Evolutionary conservation across 2,797 vertebrate species (phyloP), one percentile per base, ranked within the genome.

Genomic region (Phalloptychus januarius): DNA sequence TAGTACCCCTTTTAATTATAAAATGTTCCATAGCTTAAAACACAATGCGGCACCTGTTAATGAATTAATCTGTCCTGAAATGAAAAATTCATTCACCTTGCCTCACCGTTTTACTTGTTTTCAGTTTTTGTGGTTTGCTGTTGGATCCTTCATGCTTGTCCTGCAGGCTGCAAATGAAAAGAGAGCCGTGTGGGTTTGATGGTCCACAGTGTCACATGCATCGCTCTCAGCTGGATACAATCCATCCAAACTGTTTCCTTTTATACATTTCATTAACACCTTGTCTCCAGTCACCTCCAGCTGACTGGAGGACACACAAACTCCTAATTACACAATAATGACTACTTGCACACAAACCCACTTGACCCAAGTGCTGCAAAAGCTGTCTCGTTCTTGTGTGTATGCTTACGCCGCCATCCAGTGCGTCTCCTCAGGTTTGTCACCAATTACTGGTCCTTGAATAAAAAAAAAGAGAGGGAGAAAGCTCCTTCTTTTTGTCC

Each of bases 371-470:
- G 86, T 89, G 80, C 80, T 76, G 82, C 18, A 2, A 81, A 84
- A 87, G 76, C 50, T 33, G 67, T 74, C 13, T 45, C 82, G 83
- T 83, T 81, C 84, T 28, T 3, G 78, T 87, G 83, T n/a, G 5
- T 76, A 77, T 85, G 84, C 86, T 84, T 88, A 76, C 70, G 54
- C 10, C 72, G 2, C 78, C 81, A 78, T 83, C 48, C 61, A 74
- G 82, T 81, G 70, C 84, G 89, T 85, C 85, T 90, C 85, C 74
- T 78, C 67, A 75, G 85, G 78, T 91, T 90, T 89, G 91, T 92
- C 90, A 91, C 85, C 90, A 91, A 92, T 93, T 94, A 94, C 90
- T 90, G 84, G 71, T 85, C 79, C 83, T 85, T 25, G 2, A 36
- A 44, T 79, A 50, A 67, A 70, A 80, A 69, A 79, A 52, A 44